Percentiles rank a stretch among this genome's conserved stretches.
phyloP scores from a whole-genome alignment of 2,888 invertebrate genomes.

The Phalera bucephala region DNA sequence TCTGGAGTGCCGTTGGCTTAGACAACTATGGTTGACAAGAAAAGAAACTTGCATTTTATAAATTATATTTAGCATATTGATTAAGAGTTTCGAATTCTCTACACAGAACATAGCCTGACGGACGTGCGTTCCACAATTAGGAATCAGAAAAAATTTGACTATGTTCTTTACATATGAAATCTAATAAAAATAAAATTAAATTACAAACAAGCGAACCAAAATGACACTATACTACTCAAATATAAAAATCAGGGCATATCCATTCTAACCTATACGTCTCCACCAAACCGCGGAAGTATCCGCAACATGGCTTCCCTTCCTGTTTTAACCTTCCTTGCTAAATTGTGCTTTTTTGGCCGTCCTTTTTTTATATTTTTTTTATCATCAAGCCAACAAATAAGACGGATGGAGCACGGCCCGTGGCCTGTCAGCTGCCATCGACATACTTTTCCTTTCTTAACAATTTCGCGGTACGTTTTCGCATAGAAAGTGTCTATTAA shows the following conservation, averaged over 20 bases:
- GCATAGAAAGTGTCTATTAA: slow-evolving; percentile 25
- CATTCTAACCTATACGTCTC: slow-evolving; percentile 32
- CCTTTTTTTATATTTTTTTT: slow-evolving; percentile 33
- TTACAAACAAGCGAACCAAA: too few species aligned
- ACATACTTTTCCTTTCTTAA: slow-evolving; percentile 55
- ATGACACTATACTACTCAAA: too few species aligned
- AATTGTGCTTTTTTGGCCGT: slow-evolving; percentile 61
- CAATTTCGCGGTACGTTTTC: slow-evolving; percentile 32
- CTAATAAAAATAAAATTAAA: too few species aligned
- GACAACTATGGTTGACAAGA: too few species aligned
- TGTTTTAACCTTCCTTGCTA: slow-evolving; percentile 68
- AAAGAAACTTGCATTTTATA: too few species aligned
- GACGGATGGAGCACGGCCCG: slow-evolving; percentile 64
- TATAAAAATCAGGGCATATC: slow-evolving; percentile 29
- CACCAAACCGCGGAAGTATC: slow-evolving; percentile 71
- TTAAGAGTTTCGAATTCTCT: too few species aligned
- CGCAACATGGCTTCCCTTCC: slow-evolving; percentile 77
- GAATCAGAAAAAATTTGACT: too few species aligned
- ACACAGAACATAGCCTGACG: too few species aligned
- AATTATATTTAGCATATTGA: too few species aligned
- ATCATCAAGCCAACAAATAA: slow-evolving; percentile 48
- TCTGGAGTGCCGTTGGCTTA: too few species aligned
- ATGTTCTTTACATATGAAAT: too few species aligned
- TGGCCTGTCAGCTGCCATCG: slow-evolving; percentile 62
- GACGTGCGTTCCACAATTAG: too few species aligned